phyloP scores from a whole-genome alignment of 2,888 invertebrate species.

The Nymphalis polychloros region DNA sequence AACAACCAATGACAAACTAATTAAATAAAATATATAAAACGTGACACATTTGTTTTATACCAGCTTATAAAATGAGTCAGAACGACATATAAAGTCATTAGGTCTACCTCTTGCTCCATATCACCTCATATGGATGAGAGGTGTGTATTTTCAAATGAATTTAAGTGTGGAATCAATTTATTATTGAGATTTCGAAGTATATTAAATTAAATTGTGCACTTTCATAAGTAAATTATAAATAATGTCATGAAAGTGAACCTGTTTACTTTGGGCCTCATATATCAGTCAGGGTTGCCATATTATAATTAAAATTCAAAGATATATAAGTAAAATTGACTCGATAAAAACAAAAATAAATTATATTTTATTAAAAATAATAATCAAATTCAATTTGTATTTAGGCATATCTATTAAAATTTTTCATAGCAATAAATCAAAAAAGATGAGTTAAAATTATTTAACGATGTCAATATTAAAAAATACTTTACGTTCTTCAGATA shows the following conservation, averaged over 20 bases:
- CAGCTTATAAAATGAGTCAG: background rate
- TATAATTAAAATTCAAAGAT: background rate
- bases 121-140: background rate
- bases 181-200: background rate
- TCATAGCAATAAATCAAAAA: too few species aligned
- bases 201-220: background rate
- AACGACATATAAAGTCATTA: background rate
- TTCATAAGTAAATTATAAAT: constrained; percentile 24
- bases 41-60: background rate
- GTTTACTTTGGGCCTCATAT: constrained; percentile 13
- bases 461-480: too few species aligned
- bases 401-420: too few species aligned
- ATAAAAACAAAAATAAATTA: too few species aligned
- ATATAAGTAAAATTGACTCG: too few species aligned
- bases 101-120: background rate
- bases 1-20: too few species aligned
- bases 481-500: too few species aligned
- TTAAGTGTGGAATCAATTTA: background rate
- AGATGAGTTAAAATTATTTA: too few species aligned
- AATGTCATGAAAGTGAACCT: constrained; percentile 15
- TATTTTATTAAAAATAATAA: background rate
- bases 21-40: too few species aligned
- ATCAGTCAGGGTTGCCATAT: constrained; percentile 4
- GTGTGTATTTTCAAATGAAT: background rate
- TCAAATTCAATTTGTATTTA: background rate